phyloP scores from a whole-genome alignment of 2,797 vertebrate genomes.

The Perodicticus potto region DNA sequence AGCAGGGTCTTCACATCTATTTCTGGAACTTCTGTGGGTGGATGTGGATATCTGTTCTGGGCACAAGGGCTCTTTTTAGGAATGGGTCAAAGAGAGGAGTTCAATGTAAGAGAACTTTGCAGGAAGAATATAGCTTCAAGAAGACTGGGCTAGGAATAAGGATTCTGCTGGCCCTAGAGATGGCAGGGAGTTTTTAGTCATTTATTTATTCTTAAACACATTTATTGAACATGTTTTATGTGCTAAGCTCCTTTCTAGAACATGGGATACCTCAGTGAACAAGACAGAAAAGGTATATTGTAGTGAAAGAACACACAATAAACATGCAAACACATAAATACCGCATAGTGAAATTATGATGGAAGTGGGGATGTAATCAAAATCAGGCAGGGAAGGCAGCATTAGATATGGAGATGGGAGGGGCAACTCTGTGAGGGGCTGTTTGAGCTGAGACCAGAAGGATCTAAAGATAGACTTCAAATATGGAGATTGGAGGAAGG shows the following conservation, averaged over 20 bases:
- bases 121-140: slow-evolving; percentile 14
- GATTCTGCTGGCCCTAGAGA: slow-evolving; percentile 12
- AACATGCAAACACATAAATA: background rate
- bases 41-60: slow-evolving; percentile 1
- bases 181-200: background rate
- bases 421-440: background rate
- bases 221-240: background rate
- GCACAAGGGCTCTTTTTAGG: background rate
- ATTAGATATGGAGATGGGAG: background rate
- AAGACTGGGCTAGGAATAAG: background rate
- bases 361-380: background rate
- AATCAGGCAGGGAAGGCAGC: background rate
- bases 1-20: slow-evolving; percentile 5
- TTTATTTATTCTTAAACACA: slow-evolving; percentile 35
- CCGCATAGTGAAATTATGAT: background rate
- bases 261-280: background rate
- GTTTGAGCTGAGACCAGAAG: background rate
- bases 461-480: background rate
- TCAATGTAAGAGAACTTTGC: background rate
- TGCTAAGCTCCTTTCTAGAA: slow-evolving; percentile 21
- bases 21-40: slow-evolving; percentile 21
- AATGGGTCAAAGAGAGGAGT: background rate
- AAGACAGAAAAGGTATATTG: slow-evolving; percentile 22
- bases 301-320: background rate
- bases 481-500: background rate